These are phyloP conservation scores for Lasioglossum morio DNA, from an alignment of 2,888 invertebrate species.

Conservation along the genomic window DNA sequence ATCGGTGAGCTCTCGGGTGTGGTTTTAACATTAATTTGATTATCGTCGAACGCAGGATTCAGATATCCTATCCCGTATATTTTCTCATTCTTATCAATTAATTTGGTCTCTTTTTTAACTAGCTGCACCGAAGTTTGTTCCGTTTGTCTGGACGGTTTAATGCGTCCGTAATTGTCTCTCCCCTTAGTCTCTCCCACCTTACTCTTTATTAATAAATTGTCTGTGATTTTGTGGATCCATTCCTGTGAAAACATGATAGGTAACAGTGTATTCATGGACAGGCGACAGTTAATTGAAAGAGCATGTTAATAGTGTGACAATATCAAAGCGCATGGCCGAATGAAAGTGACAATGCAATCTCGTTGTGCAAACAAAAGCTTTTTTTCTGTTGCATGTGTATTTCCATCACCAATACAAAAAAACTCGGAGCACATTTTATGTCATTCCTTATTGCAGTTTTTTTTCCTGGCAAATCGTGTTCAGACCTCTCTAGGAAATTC, in stretches of 20 bases:
- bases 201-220: slow-evolving; percentile 80
- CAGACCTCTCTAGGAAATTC: slow-evolving; percentile 55
- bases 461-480: slow-evolving; percentile 40
- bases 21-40: slow-evolving; percentile 56
- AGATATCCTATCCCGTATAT: slow-evolving; percentile 80
- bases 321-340: slow-evolving; percentile 76
- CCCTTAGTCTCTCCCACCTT: slow-evolving; percentile 79
- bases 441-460: slow-evolving; percentile 38
- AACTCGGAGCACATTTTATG: slow-evolving; percentile 50
- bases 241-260: slow-evolving; percentile 83
- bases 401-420: slow-evolving; percentile 78
- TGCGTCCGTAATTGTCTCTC: slow-evolving; percentile 80
- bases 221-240: slow-evolving; percentile 83
- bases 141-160: slow-evolving; percentile 65
- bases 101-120: slow-evolving; percentile 68
- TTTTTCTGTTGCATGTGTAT: slow-evolving; percentile 66
- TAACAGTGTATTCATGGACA: slow-evolving; percentile 60
- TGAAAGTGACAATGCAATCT: slow-evolving; percentile 76
- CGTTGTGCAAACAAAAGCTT: slow-evolving; percentile 77
- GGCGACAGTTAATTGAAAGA: slow-evolving; percentile 71
- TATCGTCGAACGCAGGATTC: slow-evolving; percentile 82
- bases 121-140: slow-evolving; percentile 67
- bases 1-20: slow-evolving; percentile 76
- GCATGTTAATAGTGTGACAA: slow-evolving; percentile 76
- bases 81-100: slow-evolving; percentile 72